A percentile compares a stretch with the other conserved stretches of the same genome.
These are phyloP conservation scores for Trogon melanurus DNA, from an alignment of 2,113 vertebrate genomes.

Conservation along the genomic window DNA sequence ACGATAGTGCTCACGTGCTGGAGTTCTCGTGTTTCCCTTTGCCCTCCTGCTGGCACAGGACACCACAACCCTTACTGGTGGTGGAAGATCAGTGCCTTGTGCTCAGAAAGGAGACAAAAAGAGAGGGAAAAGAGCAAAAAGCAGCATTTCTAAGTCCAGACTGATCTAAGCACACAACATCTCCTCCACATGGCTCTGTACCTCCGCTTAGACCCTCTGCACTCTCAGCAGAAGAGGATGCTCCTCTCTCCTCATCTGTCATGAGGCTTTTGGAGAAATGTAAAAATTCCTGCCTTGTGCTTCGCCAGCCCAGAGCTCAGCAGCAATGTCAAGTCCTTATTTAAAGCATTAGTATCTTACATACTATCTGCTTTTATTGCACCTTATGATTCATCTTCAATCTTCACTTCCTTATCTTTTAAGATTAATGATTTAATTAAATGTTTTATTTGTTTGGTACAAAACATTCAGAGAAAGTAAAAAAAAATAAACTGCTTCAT, in stretches of 20 bases:
- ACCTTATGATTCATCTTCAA: background rate
- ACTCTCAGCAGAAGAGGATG: background rate
- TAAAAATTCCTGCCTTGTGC: background rate
- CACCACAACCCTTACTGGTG: background rate
- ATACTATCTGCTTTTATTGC: background rate
- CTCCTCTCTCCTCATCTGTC: background rate
- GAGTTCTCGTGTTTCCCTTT: background rate
- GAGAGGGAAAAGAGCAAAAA: background rate
- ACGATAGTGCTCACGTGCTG: fast-evolving
- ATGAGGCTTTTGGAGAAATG: background rate
- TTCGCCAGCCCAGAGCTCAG: background rate
- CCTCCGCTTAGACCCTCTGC: fast-evolving
- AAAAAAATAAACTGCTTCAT: background rate
- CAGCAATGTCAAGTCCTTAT: background rate
- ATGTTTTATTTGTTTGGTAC: background rate
- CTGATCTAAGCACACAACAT: fast-evolving
- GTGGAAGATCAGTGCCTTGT: background rate
- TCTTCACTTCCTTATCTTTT: background rate
- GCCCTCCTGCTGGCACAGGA: background rate
- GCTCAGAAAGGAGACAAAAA: background rate
- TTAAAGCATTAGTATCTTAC: background rate
- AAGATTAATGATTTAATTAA: background rate
- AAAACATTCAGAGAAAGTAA: background rate
- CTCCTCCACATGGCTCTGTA: background rate
- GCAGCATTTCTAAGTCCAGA: background rate